These are phyloP conservation scores for Latheticus oryzae DNA, from an alignment of 2,888 invertebrate genomes.

Conservation along the genomic window DNA sequence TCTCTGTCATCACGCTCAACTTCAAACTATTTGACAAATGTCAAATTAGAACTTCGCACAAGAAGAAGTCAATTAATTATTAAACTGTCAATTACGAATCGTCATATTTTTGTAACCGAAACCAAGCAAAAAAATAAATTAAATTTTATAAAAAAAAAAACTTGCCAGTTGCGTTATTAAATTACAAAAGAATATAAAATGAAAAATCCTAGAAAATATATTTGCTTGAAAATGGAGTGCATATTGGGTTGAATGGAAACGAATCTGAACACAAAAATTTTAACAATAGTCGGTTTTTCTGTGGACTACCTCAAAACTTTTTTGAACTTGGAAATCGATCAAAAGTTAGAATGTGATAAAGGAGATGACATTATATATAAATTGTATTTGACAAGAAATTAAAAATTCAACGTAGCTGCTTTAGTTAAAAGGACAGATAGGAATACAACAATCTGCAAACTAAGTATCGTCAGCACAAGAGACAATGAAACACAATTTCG, in stretches of 20 bases:
- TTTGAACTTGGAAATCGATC: too few species aligned
- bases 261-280: slow-evolving; percentile 10
- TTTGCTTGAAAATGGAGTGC: slow-evolving; percentile 13
- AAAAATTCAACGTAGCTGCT: slow-evolving; percentile 37
- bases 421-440: slow-evolving; percentile 32
- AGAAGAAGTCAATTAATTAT: too few species aligned
- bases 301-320: not conserved
- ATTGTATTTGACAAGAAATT: slow-evolving; percentile 18
- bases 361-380: too few species aligned
- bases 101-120: too few species aligned
- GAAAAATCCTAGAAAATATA: slow-evolving; percentile 1
- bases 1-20: too few species aligned
- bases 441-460: slow-evolving; percentile 39
- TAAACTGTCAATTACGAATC: too few species aligned
- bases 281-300: slow-evolving; percentile 7
- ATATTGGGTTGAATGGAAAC: slow-evolving; percentile 12
- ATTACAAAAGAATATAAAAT: slow-evolving; percentile 3
- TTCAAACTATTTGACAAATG: too few species aligned
- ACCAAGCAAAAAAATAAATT: too few species aligned
- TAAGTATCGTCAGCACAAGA: slow-evolving; percentile 45
- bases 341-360: too few species aligned
- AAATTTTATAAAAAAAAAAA: too few species aligned
- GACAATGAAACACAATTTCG: slow-evolving; percentile 48
- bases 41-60: too few species aligned
- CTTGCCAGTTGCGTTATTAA: not conserved